Base-by-base conservation (phyloP, 2,797 vertebrate genomes). In the Crocidura indochinensis region DNA sequence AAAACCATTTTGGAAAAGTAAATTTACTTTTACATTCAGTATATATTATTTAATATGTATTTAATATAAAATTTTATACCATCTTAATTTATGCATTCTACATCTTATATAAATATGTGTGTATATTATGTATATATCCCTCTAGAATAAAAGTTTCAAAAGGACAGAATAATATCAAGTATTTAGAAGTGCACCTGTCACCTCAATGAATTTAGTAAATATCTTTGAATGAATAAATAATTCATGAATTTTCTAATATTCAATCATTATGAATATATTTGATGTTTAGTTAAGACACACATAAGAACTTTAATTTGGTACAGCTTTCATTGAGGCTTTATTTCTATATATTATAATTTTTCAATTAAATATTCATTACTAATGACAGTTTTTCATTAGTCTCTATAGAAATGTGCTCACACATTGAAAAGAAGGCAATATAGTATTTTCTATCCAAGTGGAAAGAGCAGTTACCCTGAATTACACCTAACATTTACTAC, bases 291-390 rank as follows among this genome's bases (percentile, higher is more conserved):
- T 64, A 73, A 77, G 60, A 27, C 31, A 69, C 2, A 81, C n/a
- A 49, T 78, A 46, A 73, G 10, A 71, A 65, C 38, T 84, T 91
- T 85, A 8, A 53, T 85, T 94, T 85, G 75, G 12, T 76, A 46
- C 26, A 65, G 53, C 31, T 88, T 93, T 12, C 53, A 76, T 44
- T 73, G 86, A 81, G 81, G 29, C 44, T 47, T 93, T 51, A 78
- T 3, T 84, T 92, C 93, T 53, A 81, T 88, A 88, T 75, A 82
- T 92, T 76, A 19, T 87, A 92, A 85, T 92, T 84, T 92, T 89
- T 92, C 71, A 94, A 85, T 94, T 91, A 90, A 94, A 79, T 91
- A 92, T 92, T 93, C 64, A 80, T 87, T 83, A 78, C 71, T 93
- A 89, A 94, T 94, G 81, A 71, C 38, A 87, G 86, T 67, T 90